phyloP scores from a whole-genome alignment of 2,797 vertebrate genomes.

The Lemur catta region DNA sequence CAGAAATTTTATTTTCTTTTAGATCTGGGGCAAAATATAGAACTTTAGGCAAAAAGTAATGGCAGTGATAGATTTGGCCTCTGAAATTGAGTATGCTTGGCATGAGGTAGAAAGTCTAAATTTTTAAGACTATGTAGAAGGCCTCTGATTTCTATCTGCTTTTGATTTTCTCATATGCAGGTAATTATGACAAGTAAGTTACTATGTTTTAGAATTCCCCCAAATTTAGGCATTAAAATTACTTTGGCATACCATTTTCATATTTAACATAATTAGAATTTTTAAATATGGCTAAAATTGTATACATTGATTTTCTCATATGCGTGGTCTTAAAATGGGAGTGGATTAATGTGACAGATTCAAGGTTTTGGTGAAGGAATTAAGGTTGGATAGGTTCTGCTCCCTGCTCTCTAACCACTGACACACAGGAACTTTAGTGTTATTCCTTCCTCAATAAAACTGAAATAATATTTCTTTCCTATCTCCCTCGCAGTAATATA shows the following conservation, averaged over 20 bases:
- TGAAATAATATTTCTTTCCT: slow-evolving; percentile 32
- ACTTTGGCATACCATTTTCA: slow-evolving; percentile 26
- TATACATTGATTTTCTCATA: not conserved
- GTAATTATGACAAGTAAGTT: not conserved
- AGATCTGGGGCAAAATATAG: not conserved
- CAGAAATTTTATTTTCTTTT: not conserved
- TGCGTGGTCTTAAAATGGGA: not conserved
- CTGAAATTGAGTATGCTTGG: not conserved
- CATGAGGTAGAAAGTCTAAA: not conserved
- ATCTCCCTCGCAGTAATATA: not conserved
- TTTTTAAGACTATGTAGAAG: not conserved
- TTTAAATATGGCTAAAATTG: not conserved
- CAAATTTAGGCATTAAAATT: not conserved
- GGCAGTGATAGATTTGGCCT: not conserved
- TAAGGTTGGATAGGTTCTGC: not conserved
- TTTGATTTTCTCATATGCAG: slow-evolving; percentile 3
- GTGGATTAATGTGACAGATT: not conserved
- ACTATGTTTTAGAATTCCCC: not conserved
- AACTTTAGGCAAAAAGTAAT: not conserved
- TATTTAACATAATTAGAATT: slow-evolving; percentile 2
- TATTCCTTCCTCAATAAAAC: not conserved
- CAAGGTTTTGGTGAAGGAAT: not conserved
- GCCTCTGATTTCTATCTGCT: not conserved
- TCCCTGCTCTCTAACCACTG: not conserved
- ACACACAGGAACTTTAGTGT: not conserved